phyloP scores from a whole-genome alignment of 2,888 invertebrate genomes.

The Polydrusus pterygomalis region DNA sequence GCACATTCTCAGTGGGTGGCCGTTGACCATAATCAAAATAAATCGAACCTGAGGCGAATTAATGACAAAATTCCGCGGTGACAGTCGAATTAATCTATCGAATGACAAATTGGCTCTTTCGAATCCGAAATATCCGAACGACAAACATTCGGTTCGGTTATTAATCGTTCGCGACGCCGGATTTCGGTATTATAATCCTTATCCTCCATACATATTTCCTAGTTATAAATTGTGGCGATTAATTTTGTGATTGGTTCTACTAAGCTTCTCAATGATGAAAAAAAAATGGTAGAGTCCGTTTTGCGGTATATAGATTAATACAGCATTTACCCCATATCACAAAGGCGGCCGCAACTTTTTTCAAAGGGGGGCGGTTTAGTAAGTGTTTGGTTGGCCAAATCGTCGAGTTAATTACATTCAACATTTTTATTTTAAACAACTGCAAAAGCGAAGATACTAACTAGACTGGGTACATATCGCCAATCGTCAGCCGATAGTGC shows the following conservation, averaged over 20 bases:
- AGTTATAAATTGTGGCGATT: not conserved
- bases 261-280: no score
- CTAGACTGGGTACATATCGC: no score
- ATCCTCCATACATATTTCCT: not conserved
- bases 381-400: no score
- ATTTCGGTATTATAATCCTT: slow-evolving; percentile 25
- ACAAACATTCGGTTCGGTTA: slow-evolving; percentile 46
- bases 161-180: slow-evolving; percentile 40
- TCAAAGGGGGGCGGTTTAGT: no score
- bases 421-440: no score
- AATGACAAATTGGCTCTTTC: slow-evolving; percentile 53
- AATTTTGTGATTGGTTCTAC: not conserved
- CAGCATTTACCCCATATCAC: no score
- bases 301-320: no score
- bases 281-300: no score
- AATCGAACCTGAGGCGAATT: slow-evolving; percentile 49
- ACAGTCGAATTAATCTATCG: slow-evolving; percentile 51
- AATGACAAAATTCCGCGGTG: slow-evolving; percentile 52
- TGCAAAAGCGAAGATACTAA: no score
- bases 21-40: slow-evolving; percentile 37
- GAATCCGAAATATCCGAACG: slow-evolving; percentile 45
- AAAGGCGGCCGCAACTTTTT: no score
- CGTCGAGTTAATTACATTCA: no score
- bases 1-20: slow-evolving; percentile 40
- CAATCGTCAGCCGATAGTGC: no score